Evolutionary conservation across 2,113 vertebrate genomes (phyloP).

Genomic region (Agapornis roseicollis): DNA sequence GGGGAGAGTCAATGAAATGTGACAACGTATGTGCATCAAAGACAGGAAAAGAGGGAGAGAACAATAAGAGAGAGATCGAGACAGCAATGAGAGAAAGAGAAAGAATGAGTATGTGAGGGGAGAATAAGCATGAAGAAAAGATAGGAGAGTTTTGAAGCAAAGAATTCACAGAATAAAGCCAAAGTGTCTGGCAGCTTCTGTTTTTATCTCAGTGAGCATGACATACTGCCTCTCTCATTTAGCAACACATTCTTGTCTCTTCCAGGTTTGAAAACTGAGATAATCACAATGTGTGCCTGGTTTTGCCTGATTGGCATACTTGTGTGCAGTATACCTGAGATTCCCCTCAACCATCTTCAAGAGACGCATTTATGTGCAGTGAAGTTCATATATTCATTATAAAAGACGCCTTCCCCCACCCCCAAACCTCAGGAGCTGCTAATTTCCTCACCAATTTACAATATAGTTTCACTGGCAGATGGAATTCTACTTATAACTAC

Average conservation of each 20-base stretch:
- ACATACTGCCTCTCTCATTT: constrained; percentile 77
- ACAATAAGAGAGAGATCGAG: constrained; percentile 73
- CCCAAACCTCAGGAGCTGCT: constrained; percentile 51
- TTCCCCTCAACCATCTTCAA: not conserved
- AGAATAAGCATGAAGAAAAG: constrained; percentile 36
- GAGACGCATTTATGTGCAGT: constrained; percentile 59
- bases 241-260: constrained; percentile 72
- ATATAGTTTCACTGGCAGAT: constrained; percentile 75
- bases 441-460: constrained; percentile 68
- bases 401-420: not conserved
- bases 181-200: constrained; percentile 77
- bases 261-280: constrained; percentile 77
- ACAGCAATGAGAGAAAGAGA: constrained; percentile 47
- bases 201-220: constrained; percentile 76
- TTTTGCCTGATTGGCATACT: constrained; percentile 68
- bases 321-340: constrained; percentile 65
- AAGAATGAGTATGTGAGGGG: constrained; percentile 7
- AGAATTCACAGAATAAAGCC: constrained; percentile 74
- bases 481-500: constrained; percentile 80
- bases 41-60: constrained; percentile 68
- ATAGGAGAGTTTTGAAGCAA: constrained; percentile 68
- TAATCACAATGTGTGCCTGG: constrained; percentile 72
- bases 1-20: constrained; percentile 83
- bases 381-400: constrained; percentile 67
- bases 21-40: constrained; percentile 83